phyloP scores from a whole-genome alignment of 2,888 invertebrate genomes.

The Synanthedon andrenaeformis region DNA sequence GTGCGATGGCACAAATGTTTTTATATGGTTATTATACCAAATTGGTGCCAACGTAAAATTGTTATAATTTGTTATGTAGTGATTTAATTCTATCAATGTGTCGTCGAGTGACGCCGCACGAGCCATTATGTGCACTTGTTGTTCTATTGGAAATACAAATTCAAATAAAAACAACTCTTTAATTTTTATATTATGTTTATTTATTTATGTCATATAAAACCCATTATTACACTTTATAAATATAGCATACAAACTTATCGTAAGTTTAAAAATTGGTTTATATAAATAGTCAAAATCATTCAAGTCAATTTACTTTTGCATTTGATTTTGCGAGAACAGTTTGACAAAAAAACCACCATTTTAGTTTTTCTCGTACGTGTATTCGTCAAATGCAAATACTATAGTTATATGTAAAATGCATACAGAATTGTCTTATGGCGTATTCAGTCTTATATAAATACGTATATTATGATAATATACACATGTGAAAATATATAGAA shows the following conservation, averaged over 20 bases:
- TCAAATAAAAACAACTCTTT: conserved; percentile 28
- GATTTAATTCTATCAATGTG: conserved; percentile 59
- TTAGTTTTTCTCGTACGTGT: no score
- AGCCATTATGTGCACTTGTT: conserved; percentile 65
- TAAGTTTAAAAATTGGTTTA: no score
- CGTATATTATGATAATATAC: background rate
- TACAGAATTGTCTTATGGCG: background rate
- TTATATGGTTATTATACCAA: conserved; percentile 38
- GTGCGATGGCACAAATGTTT: conserved; percentile 61
- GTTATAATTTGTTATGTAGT: conserved; percentile 70
- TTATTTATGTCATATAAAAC: background rate
- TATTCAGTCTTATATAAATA: background rate
- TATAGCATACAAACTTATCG: no score
- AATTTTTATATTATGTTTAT: background rate
- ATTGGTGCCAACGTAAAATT: conserved; percentile 69
- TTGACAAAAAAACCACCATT: no score
- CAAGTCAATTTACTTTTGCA: no score
- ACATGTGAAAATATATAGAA: background rate
- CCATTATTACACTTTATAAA: background rate
- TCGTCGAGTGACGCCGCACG: conserved; percentile 26
- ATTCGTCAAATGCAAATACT: no score
- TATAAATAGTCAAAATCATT: no score
- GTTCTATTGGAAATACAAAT: conserved; percentile 64
- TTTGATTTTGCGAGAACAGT: no score
- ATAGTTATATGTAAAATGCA: no score